Conservation (phyloP, 2,888 invertebrate species). For the Mylabris sibirica region DNA sequence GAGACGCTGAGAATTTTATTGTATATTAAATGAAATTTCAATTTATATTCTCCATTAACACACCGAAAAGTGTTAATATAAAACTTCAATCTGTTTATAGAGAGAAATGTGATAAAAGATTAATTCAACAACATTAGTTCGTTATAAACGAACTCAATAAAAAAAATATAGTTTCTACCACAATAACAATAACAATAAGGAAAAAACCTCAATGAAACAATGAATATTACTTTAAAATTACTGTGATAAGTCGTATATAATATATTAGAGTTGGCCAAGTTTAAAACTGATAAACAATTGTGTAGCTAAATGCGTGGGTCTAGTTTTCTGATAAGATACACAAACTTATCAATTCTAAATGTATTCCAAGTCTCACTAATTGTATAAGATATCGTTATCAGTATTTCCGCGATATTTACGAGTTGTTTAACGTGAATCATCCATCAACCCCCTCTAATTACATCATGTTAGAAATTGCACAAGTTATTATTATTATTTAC, state of each 20-base stretch:
- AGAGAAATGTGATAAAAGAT: neutral
- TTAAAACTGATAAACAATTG: slow-evolving; percentile 40
- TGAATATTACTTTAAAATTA: neutral
- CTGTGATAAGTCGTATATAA: slow-evolving; percentile 7
- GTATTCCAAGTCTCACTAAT: slow-evolving; percentile 50
- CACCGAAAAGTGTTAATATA: neutral
- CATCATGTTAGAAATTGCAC: neutral
- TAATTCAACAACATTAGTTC: neutral
- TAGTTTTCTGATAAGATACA: slow-evolving; percentile 47
- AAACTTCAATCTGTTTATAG: neutral
- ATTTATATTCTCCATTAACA: slow-evolving; percentile 10
- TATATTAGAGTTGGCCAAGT: slow-evolving; percentile 10
- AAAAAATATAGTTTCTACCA: no score
- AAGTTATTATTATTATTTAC: no score
- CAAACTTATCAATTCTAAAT: slow-evolving; percentile 44
- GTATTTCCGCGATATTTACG: slow-evolving; percentile 39
- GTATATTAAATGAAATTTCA: no score
- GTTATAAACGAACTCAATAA: neutral
- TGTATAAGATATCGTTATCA: slow-evolving; percentile 47
- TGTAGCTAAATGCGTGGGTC: slow-evolving; percentile 49
- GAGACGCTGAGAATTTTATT: no score
- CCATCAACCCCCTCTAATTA: neutral
- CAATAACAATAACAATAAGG: neutral
- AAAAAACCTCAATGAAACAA: neutral
- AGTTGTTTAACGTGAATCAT: slow-evolving; percentile 19